Conservation (phyloP, 2,888 invertebrate genomes). For the Cylloceria caligata region DNA sequence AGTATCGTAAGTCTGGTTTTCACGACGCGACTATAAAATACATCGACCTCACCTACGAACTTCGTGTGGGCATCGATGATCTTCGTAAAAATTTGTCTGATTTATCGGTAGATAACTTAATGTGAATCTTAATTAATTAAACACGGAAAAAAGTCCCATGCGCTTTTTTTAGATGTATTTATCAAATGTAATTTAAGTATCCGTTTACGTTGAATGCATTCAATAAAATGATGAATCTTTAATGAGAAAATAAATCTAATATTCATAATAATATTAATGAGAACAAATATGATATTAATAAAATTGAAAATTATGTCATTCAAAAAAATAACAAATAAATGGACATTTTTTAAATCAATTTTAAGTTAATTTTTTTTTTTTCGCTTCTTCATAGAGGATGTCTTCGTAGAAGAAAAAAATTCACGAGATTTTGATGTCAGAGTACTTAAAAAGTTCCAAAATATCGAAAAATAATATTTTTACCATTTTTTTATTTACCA, state of each 20-base stretch:
- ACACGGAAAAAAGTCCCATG: neutral
- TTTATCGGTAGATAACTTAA: conserved; percentile 39
- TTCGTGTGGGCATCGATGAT: conserved; percentile 37
- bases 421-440: no score
- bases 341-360: neutral
- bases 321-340: no score
- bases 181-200: no score
- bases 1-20: conserved; percentile 49
- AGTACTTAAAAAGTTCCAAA: no score
- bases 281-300: neutral
- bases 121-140: conserved; percentile 20
- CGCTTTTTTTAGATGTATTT: neutral
- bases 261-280: no score
- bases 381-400: no score
- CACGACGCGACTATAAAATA: conserved; percentile 54
- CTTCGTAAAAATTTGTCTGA: conserved; percentile 30
- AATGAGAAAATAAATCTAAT: neutral
- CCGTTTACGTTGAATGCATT: neutral
- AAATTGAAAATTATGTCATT: neutral
- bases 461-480: no score
- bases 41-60: conserved; percentile 50
- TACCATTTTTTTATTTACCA: no score
- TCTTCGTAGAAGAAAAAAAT: no score
- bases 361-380: no score
- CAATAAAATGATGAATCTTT: no score